These are phyloP conservation scores for Pandemis cinnamomeana DNA, from an alignment of 2,888 invertebrate species.

Conservation along the genomic window DNA sequence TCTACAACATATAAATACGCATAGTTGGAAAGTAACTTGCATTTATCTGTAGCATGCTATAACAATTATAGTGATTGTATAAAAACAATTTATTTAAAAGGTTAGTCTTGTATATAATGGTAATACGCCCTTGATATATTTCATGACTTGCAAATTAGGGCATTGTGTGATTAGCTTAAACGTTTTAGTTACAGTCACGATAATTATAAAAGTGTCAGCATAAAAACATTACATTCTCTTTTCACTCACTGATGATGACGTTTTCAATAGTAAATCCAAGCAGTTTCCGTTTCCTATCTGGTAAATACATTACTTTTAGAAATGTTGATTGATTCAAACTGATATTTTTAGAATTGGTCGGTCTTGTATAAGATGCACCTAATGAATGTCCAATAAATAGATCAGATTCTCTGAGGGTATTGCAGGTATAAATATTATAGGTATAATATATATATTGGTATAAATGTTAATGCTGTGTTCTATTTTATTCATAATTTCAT, in stretches of 20 bases:
- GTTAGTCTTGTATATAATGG: not conserved
- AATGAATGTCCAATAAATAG: too few species aligned
- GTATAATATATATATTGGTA: too few species aligned
- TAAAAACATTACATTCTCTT: not conserved
- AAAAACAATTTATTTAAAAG: conserved; percentile 9
- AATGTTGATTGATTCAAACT: too few species aligned
- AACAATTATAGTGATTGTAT: conserved; percentile 4
- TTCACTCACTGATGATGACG: not conserved
- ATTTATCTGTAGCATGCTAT: conserved; percentile 1
- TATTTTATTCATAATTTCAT: too few species aligned
- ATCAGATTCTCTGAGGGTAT: too few species aligned
- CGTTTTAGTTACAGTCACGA: not conserved
- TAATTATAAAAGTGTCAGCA: not conserved
- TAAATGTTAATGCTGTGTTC: too few species aligned
- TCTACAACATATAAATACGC: not conserved
- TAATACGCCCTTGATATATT: not conserved
- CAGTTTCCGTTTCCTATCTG: too few species aligned
- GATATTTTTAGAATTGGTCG: too few species aligned
- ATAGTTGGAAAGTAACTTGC: not conserved
- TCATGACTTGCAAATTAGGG: conserved; percentile 8
- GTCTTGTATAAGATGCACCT: too few species aligned
- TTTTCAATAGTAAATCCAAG: not conserved
- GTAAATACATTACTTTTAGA: too few species aligned
- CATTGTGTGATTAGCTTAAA: conserved; percentile 3
- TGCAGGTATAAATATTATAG: too few species aligned